Evolutionary conservation across 2,888 invertebrate genomes (phyloP).

Genomic region (Glaucopsyche alexis): DNA sequence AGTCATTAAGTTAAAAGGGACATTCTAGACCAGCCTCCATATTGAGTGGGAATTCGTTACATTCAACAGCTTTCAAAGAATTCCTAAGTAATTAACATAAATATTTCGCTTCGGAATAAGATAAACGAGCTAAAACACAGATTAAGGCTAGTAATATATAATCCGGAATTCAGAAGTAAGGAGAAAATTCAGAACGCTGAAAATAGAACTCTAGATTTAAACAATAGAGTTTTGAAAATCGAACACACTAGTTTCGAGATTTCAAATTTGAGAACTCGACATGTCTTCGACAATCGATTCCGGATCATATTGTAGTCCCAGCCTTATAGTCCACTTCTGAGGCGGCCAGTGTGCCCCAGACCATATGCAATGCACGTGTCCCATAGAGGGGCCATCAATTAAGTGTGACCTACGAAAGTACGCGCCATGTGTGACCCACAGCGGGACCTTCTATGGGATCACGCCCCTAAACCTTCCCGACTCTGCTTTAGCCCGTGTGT

Average conservation of each 20-base stretch:
- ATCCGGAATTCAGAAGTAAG: not conserved
- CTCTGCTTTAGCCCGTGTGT: not conserved
- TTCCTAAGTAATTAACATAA: conserved; percentile 12
- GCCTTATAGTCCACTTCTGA: too few relatives aligned
- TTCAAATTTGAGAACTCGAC: too few relatives aligned
- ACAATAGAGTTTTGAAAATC: too few relatives aligned
- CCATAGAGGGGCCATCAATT: too few relatives aligned
- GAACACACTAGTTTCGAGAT: too few relatives aligned
- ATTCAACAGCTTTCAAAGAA: not conserved
- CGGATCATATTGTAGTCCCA: too few relatives aligned
- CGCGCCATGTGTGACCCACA: not conserved
- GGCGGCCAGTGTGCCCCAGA: too few relatives aligned
- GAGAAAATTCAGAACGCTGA: too few relatives aligned
- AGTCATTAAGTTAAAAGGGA: not conserved
- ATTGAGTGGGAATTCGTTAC: not conserved
- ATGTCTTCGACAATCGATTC: too few relatives aligned
- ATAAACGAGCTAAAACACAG: not conserved
- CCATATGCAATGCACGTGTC: too few relatives aligned
- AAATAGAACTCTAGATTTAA: too few relatives aligned
- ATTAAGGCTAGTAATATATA: not conserved
- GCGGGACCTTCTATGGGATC: not conserved
- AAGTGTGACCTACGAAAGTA: not conserved
- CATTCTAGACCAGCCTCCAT: not conserved
- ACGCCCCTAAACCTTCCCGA: not conserved
- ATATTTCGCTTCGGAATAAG: not conserved